phyloP scores from a whole-genome alignment of 1,140 invertebrate genomes.

The Nebria ingens region DNA sequence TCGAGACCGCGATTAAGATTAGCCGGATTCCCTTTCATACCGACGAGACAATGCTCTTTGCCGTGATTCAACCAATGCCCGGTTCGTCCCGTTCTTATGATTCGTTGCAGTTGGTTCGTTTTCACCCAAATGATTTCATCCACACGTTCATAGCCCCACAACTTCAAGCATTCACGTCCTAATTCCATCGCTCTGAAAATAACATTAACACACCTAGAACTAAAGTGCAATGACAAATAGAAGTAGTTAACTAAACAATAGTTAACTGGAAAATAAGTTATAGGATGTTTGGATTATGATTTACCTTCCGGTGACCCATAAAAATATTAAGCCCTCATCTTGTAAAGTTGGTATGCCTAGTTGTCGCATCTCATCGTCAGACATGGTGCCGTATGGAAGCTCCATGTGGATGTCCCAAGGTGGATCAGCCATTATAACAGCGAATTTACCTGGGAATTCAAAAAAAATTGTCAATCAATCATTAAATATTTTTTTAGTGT shows the following conservation, averaged over 20 bases:
- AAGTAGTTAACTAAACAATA: not conserved
- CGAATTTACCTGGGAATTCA: conserved; percentile 78
- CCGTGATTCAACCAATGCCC: conserved; percentile 99
- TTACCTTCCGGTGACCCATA: conserved; percentile 91
- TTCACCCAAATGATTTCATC: conserved; percentile 99
- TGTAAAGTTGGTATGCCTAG: conserved; percentile 82
- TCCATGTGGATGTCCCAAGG: conserved; percentile 99
- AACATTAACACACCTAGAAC: not conserved
- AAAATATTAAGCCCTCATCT: conserved; percentile 91
- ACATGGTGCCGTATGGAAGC: conserved; percentile 97
- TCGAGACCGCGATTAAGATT: conserved; percentile 89
- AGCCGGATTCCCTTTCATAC: conserved; percentile 90
- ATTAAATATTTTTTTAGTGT: conserved; percentile 6
- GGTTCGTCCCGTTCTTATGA: conserved; percentile 91
- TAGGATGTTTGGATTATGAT: not conserved
- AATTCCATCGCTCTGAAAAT: conserved; percentile 87
- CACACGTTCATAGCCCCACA: conserved; percentile 93
- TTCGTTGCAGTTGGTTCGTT: conserved; percentile 94
- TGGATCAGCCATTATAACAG: conserved; percentile 91
- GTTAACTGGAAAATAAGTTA: no score
- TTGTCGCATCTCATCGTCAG: conserved; percentile 96
- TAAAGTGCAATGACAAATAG: conserved; percentile 4
- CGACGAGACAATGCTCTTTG: conserved; percentile 95
- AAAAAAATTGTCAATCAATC: conserved; percentile 14
- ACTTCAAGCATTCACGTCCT: conserved; percentile 80